Conservation (phyloP, 2,113 vertebrate genomes). For the Loxodonta africana region DNA sequence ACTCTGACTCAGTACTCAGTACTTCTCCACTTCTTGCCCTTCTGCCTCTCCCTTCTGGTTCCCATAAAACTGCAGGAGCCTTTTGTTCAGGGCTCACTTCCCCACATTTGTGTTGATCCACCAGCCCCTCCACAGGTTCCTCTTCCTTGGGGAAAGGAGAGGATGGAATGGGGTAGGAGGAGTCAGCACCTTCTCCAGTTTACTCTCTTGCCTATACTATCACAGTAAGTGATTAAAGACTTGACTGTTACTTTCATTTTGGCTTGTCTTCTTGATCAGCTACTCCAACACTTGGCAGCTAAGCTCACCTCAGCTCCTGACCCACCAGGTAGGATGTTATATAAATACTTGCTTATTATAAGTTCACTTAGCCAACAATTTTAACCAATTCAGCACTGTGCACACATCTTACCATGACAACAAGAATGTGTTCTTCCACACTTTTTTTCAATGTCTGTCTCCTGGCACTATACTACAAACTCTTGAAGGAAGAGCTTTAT, state of each 20-base stretch:
- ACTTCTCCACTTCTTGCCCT: not conserved
- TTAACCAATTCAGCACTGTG: not conserved
- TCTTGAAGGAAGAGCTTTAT: not conserved
- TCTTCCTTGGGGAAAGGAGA: too few relatives aligned
- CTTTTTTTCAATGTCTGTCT: not conserved
- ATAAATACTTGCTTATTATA: not conserved
- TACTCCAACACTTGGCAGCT: too few relatives aligned
- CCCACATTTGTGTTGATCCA: too few relatives aligned
- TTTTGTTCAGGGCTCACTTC: not conserved
- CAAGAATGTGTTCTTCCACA: not conserved
- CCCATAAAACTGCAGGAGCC: not conserved
- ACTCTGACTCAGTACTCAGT: not conserved
- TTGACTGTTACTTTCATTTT: too few relatives aligned
- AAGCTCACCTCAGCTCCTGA: too few relatives aligned
- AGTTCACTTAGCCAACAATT: not conserved
- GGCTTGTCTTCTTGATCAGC: too few relatives aligned
- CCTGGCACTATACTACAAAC: not conserved
- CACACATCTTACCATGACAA: not conserved
- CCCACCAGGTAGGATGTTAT: not conserved
- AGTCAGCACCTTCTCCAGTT: too few relatives aligned
- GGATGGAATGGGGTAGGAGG: too few relatives aligned
- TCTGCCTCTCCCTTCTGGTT: too few relatives aligned
- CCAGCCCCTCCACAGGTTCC: too few relatives aligned
- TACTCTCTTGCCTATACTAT: too few relatives aligned
- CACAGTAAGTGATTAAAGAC: too few relatives aligned